phyloP scores from a whole-genome alignment of 2,113 vertebrate genomes.

The Psephotus haematonotus region DNA sequence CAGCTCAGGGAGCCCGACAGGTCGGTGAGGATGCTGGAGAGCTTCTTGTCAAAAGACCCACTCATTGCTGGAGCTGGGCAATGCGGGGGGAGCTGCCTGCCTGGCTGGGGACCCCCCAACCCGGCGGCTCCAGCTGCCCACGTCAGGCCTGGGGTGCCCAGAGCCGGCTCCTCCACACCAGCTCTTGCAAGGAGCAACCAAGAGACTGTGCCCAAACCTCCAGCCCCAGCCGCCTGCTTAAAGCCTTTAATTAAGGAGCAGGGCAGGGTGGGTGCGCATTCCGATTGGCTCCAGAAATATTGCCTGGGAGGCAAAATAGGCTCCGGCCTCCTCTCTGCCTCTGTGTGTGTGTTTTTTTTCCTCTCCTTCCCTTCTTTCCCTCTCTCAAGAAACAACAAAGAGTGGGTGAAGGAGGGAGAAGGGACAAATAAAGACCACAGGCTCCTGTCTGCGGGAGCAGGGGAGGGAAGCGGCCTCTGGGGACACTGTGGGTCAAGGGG shows the following conservation, averaged over 20 bases:
- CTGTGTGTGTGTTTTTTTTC: background rate
- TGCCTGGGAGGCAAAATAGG: conserved; percentile 84
- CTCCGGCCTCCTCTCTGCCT: conserved; percentile 56
- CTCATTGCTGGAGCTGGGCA: conserved; percentile 78
- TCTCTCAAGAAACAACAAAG: conserved; percentile 42
- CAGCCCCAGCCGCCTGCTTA: conserved; percentile 74
- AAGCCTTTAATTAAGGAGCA: conserved; percentile 89
- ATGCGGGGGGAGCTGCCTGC: background rate
- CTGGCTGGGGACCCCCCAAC: conserved; percentile 15
- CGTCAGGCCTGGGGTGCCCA: background rate
- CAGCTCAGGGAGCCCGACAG: conserved; percentile 93
- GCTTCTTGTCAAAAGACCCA: conserved; percentile 94
- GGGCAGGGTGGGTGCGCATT: conserved; percentile 80
- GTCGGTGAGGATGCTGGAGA: conserved; percentile 91
- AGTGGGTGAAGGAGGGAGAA: background rate
- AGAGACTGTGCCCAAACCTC: conserved; percentile 61
- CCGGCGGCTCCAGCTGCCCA: background rate
- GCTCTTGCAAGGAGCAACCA: background rate
- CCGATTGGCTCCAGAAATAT: conserved; percentile 87
- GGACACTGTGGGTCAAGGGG: accelerated
- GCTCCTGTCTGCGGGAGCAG: background rate
- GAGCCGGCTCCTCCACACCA: background rate
- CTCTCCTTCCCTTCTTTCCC: background rate
- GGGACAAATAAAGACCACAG: background rate
- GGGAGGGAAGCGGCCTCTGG: background rate